These are phyloP conservation scores for Galagoides demidoff DNA, from an alignment of 2,797 vertebrate genomes.

Conservation along the genomic window DNA sequence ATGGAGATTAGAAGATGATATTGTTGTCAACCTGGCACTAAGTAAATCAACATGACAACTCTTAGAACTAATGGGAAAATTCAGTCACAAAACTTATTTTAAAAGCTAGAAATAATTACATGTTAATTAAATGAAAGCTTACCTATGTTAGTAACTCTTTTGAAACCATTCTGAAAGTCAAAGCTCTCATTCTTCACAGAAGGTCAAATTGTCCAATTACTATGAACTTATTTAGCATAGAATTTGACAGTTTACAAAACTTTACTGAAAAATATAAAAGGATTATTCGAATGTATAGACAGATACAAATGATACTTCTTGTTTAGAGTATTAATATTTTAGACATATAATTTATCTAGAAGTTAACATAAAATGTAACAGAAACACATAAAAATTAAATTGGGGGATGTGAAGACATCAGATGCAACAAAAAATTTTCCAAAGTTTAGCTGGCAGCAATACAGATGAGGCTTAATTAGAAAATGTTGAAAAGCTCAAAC, in stretches of 20 bases:
- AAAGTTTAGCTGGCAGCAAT: neutral
- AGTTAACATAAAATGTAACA: slow-evolving; percentile 28
- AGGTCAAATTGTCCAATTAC: slow-evolving; percentile 20
- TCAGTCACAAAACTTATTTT: neutral
- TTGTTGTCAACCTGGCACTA: neutral
- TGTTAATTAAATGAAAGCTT: slow-evolving; percentile 6
- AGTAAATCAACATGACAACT: neutral
- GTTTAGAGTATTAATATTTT: neutral
- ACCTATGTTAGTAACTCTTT: neutral
- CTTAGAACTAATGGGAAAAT: neutral
- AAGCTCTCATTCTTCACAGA: slow-evolving; percentile 7
- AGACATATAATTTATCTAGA: neutral
- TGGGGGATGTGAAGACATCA: neutral
- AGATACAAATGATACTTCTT: neutral
- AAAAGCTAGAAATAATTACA: neutral
- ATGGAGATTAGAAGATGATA: neutral
- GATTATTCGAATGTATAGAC: neutral
- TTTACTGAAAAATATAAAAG: neutral
- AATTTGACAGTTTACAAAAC: neutral
- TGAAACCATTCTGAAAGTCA: neutral
- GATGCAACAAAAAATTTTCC: neutral
- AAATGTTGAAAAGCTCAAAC: slow-evolving; percentile 28
- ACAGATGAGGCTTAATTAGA: neutral
- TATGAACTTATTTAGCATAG: neutral
- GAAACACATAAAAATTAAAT: slow-evolving; percentile 38